phyloP scores from a whole-genome alignment of 2,797 vertebrate genomes.

The Dipus sagitta region DNA sequence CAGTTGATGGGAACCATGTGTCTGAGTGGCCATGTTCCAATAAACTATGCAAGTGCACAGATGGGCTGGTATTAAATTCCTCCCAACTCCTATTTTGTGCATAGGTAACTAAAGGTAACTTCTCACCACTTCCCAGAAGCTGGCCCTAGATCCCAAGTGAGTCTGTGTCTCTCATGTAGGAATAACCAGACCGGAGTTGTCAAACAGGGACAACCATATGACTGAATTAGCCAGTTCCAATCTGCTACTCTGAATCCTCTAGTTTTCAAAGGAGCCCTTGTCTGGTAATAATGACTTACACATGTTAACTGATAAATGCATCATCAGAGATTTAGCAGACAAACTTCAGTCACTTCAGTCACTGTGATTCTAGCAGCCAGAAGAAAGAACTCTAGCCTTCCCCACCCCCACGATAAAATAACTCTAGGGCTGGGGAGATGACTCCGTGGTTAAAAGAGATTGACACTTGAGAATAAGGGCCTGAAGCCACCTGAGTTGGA shows the following conservation, averaged over 20 bases:
- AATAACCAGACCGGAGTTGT: too few species aligned
- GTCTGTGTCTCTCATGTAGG: background rate
- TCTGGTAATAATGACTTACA: slow-evolving; percentile 30
- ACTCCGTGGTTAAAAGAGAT: too few species aligned
- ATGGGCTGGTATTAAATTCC: slow-evolving; percentile 55
- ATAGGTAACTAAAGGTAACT: slow-evolving; percentile 20
- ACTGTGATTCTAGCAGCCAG: slow-evolving; percentile 20
- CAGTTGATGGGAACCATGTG: slow-evolving; percentile 75
- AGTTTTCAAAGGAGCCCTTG: background rate
- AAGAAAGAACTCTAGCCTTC: background rate
- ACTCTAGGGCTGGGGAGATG: too few species aligned
- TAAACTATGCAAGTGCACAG: slow-evolving; percentile 9
- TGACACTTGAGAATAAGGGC: too few species aligned
- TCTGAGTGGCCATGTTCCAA: slow-evolving; percentile 50
- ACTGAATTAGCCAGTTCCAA: background rate
- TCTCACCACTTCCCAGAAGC: background rate
- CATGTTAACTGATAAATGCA: slow-evolving; percentile 19
- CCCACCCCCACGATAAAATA: too few species aligned
- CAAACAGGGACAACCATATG: too few species aligned
- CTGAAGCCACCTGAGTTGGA: too few species aligned
- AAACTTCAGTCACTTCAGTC: slow-evolving; percentile 40
- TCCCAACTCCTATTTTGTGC: slow-evolving; percentile 43
- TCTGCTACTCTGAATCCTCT: background rate
- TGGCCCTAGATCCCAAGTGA: background rate
- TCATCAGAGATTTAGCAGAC: slow-evolving; percentile 30